Conservation (phyloP, 2,888 invertebrate species). For the Mythimna albipuncta region DNA sequence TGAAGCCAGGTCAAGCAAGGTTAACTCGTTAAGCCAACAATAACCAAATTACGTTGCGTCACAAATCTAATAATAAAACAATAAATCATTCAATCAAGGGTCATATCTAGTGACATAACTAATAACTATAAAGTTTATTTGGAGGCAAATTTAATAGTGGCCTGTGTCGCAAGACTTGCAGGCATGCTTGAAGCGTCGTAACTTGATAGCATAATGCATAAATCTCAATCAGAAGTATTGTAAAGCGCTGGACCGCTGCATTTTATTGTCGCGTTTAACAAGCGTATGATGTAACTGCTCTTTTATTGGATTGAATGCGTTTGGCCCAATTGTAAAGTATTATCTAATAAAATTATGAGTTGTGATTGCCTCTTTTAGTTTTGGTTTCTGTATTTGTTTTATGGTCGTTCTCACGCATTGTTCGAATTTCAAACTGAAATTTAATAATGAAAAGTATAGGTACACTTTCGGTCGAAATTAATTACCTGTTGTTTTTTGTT, state of each 20-base stretch:
- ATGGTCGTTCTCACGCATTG: conserved; percentile 39
- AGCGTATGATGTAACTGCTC: conserved; percentile 55
- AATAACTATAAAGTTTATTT: conserved; percentile 60
- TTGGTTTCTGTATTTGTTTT: conserved; percentile 5
- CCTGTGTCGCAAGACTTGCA: conserved; percentile 44
- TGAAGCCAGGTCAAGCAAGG: conserved; percentile 52
- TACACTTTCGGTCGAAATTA: conserved; percentile 7
- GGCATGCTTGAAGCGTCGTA: conserved; percentile 46
- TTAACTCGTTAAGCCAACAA: conserved; percentile 61
- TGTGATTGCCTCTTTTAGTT: conserved; percentile 38
- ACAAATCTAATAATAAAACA: conserved; percentile 66
- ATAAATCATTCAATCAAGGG: conserved; percentile 67
- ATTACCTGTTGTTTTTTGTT: conserved; percentile 3
- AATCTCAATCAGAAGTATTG: conserved; percentile 74
- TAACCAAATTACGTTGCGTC: conserved; percentile 61
- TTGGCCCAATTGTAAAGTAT: conserved; percentile 58
- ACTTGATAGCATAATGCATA: conserved; percentile 67
- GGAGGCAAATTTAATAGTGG: conserved; percentile 51
- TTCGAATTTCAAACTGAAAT: conserved; percentile 12
- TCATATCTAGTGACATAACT: conserved; percentile 68
- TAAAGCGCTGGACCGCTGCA: conserved; percentile 57
- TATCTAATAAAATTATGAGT: conserved; percentile 58
- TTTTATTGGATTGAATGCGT: conserved; percentile 57
- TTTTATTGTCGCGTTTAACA: conserved; percentile 61
- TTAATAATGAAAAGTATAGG: background rate